Conservation (phyloP, 2,888 invertebrate species). For the Brassicogethes aeneus region DNA sequence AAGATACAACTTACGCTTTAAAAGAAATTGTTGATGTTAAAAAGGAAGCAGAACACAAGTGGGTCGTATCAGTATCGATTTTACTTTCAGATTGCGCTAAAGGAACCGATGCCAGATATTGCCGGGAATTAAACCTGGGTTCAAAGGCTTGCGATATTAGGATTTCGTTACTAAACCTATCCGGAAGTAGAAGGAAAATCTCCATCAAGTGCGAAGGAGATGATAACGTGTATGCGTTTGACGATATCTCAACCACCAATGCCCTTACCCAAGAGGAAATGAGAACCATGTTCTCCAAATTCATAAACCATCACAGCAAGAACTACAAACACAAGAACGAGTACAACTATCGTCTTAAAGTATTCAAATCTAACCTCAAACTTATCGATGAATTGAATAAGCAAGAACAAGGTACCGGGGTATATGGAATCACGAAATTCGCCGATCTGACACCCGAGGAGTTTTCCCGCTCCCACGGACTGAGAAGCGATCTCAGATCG, state of each 20-base stretch:
- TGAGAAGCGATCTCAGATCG: conserved; percentile 45
- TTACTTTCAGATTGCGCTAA: conserved; percentile 4
- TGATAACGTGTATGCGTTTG: not conserved
- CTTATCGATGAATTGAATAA: conserved; percentile 63
- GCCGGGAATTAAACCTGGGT: not conserved
- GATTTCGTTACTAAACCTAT: not conserved
- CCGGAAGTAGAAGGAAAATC: not conserved
- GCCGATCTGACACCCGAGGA: conserved; percentile 70
- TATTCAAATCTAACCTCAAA: conserved; percentile 71
- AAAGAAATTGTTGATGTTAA: not conserved
- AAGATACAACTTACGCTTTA: not conserved
- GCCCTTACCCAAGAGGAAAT: not conserved
- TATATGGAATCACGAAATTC: conserved; percentile 77
- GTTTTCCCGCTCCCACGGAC: conserved; percentile 56
- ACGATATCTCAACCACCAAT: no score
- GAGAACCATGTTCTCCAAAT: conserved; percentile 41
- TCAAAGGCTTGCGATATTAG: not conserved
- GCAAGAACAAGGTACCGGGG: conserved; percentile 75
- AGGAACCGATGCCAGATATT: not conserved
- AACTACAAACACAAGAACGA: conserved; percentile 17
- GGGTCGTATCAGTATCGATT: no score
- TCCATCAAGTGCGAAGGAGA: not conserved
- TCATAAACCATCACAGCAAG: conserved; percentile 41
- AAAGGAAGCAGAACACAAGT: no score
- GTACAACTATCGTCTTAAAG: conserved; percentile 43